Percentiles rank a stretch among this genome's conserved stretches.
Conservation (phyloP, 1,140 invertebrate species). For the Lepidurus arcticus region DNA sequence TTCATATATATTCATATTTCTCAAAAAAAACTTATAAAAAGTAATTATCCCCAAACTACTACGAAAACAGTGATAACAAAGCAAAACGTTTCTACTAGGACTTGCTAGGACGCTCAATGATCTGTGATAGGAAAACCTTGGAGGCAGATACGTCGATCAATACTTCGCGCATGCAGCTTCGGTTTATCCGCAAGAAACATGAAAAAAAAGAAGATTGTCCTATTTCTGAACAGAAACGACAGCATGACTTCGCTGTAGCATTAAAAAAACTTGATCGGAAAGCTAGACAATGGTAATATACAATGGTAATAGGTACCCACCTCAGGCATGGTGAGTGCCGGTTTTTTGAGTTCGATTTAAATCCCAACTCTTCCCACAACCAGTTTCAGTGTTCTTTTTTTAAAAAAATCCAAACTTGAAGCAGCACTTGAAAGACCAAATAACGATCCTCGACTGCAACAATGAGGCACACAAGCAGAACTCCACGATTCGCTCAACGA, state of each 20-base stretch:
- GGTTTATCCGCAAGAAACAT: constrained; percentile 10
- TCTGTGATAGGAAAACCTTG: constrained; percentile 1
- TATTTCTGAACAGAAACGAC: neutral
- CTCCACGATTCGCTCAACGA: neutral
- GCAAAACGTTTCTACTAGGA: neutral
- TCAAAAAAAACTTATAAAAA: too few species aligned
- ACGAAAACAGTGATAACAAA: too few species aligned
- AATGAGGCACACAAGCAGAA: constrained; percentile 6
- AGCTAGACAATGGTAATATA: too few species aligned
- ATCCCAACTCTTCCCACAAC: neutral
- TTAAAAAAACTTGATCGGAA: too few species aligned
- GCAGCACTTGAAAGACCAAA: neutral
- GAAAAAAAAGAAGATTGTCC: neutral
- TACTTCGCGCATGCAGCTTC: constrained; percentile 17
- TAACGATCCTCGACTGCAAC: constrained; percentile 10
- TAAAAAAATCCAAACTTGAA: neutral
- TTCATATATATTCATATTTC: too few species aligned
- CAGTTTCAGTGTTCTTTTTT: neutral
- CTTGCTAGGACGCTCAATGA: neutral
- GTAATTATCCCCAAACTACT: too few species aligned
- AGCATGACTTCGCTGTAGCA: neutral
- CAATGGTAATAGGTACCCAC: neutral
- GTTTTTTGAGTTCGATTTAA: neutral
- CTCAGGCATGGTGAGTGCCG: neutral
- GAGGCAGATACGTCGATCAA: neutral